phyloP scores from a whole-genome alignment of 2,888 invertebrate species.

The Diadromus collaris region DNA sequence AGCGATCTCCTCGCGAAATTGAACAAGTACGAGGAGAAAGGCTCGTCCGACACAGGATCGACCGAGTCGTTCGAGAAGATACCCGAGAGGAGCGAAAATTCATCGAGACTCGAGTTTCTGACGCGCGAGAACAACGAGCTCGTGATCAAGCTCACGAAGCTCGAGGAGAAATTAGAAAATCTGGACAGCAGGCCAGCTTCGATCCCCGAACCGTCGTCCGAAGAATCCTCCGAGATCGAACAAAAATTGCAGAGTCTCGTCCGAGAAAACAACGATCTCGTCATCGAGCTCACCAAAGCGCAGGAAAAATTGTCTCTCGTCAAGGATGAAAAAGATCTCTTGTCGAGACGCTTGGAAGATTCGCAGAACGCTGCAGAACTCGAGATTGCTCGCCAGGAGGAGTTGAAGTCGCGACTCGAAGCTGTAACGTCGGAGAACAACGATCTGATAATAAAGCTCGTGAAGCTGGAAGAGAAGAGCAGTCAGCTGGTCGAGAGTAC shows the following conservation, averaged over 20 bases:
- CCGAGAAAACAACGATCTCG: slow-evolving; percentile 68
- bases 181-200: slow-evolving; percentile 32
- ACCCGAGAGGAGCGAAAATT: slow-evolving; percentile 70
- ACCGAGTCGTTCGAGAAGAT: slow-evolving; percentile 78
- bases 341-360: slow-evolving; percentile 42
- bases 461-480: slow-evolving; percentile 63
- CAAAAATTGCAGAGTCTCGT: slow-evolving; percentile 60
- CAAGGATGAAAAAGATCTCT: slow-evolving; percentile 59
- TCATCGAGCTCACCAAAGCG: slow-evolving; percentile 68
- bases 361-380: background rate
- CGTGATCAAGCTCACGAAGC: slow-evolving; percentile 73
- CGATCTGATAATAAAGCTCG: slow-evolving; percentile 55
- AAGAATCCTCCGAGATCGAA: slow-evolving; percentile 37
- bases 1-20: slow-evolving; percentile 72
- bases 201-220: slow-evolving; percentile 29
- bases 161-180: slow-evolving; percentile 72
- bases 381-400: slow-evolving; percentile 20
- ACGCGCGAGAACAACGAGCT: slow-evolving; percentile 75
- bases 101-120: slow-evolving; percentile 71
- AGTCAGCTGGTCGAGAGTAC: slow-evolving; percentile 39
- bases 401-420: slow-evolving; percentile 55
- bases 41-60: slow-evolving; percentile 77
- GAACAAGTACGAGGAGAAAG: slow-evolving; percentile 75
- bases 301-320: slow-evolving; percentile 59
- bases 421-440: slow-evolving; percentile 62